These are phyloP conservation scores for Hylyphantes graminicola DNA, from an alignment of 1,140 invertebrate genomes.

Conservation along the genomic window DNA sequence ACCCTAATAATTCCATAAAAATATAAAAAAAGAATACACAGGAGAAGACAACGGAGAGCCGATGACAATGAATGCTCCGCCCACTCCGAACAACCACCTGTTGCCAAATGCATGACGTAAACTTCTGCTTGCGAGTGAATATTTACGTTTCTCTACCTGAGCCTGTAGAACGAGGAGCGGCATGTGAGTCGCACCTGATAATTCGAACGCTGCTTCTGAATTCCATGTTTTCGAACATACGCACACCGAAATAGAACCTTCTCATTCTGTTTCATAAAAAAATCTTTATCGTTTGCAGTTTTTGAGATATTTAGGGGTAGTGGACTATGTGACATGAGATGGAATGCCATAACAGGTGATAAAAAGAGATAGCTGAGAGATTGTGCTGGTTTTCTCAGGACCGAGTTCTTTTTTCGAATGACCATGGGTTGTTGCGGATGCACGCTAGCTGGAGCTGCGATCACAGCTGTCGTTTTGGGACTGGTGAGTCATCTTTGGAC, in stretches of 20 bases:
- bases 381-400: background rate
- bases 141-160: slow-evolving; percentile 1
- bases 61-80: too few species aligned
- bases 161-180: background rate
- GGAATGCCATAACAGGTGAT: slow-evolving; percentile 13
- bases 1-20: too few species aligned
- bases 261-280: too few species aligned
- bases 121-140: background rate
- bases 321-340: too few species aligned
- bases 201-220: background rate
- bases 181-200: background rate
- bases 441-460: slow-evolving; percentile 21
- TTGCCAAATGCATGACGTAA: slow-evolving; percentile 43
- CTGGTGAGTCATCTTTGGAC: slow-evolving; percentile 31
- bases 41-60: too few species aligned
- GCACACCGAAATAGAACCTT: too few species aligned
- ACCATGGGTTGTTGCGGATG: slow-evolving; percentile 50
- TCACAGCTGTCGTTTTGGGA: slow-evolving; percentile 53
- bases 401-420: background rate
- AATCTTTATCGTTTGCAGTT: too few species aligned
- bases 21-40: too few species aligned
- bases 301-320: too few species aligned
- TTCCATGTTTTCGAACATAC: too few species aligned
- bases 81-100: slow-evolving; percentile 34
- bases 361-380: background rate